phyloP scores from a whole-genome alignment of 2,888 invertebrate species.

The Amblyteles armatorius region DNA sequence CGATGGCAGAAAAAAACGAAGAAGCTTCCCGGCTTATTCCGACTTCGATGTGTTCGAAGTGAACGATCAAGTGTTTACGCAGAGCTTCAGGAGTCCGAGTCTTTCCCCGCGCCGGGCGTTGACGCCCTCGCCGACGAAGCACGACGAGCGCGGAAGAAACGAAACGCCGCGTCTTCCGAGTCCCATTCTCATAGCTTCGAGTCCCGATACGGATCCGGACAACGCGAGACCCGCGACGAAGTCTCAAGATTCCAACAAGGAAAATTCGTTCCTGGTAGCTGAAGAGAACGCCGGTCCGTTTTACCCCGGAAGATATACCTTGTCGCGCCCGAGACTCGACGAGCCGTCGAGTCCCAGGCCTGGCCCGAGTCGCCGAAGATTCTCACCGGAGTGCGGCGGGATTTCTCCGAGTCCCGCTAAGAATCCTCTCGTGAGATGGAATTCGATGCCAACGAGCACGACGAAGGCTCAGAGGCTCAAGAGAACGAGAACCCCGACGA shows the following conservation, averaged over 20 bases:
- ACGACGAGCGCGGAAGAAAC: not conserved
- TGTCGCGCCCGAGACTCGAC: slow-evolving; percentile 27
- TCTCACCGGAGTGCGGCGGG: not conserved
- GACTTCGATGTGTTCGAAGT: slow-evolving; percentile 24
- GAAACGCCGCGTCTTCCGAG: slow-evolving; percentile 45
- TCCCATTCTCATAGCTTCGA: slow-evolving; percentile 70
- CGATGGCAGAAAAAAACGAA: not conserved
- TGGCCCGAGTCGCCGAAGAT: slow-evolving; percentile 19
- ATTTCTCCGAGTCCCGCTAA: slow-evolving; percentile 29
- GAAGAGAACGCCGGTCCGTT: slow-evolving; percentile 4
- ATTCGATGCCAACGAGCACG: slow-evolving; percentile 59
- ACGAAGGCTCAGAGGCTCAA: not conserved
- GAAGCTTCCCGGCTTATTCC: not conserved
- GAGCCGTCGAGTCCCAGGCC: slow-evolving; percentile 23
- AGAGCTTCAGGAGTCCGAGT: not conserved
- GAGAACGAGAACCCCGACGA: slow-evolving; percentile 32
- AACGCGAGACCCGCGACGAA: not conserved
- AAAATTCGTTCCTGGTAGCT: slow-evolving; percentile 28
- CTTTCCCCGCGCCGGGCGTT: not conserved
- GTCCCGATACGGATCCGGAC: slow-evolving; percentile 56
- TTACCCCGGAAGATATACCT: not conserved
- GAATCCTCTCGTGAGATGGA: slow-evolving; percentile 51
- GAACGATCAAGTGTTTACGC: not conserved
- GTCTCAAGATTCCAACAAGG: slow-evolving; percentile 30
- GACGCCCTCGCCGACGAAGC: not conserved